Percentiles rank a stretch among this genome's conserved stretches.
Evolutionary conservation across 2,888 invertebrate genomes (phyloP).

Genomic region (Trissoscelio sp.): DNA sequence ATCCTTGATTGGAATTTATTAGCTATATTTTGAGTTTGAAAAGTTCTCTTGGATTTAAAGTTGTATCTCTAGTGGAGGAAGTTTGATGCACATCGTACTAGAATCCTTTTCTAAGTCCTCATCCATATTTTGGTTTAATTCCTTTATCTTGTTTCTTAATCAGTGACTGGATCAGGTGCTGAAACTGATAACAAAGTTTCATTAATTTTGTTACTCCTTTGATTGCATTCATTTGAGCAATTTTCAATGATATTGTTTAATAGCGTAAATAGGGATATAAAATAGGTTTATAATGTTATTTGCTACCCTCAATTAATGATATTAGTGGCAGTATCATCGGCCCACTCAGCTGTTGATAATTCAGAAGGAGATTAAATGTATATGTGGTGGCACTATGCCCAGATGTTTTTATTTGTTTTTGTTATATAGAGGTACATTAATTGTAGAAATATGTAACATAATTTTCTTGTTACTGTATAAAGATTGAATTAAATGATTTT

Average conservation of each 20-base stretch:
- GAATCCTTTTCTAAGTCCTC: conserved; percentile 29
- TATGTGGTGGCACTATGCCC: no score
- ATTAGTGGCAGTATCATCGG: neutral
- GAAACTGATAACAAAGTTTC: conserved; percentile 29
- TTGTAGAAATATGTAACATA: no score
- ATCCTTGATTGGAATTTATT: neutral
- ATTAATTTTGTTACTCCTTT: conserved; percentile 9
- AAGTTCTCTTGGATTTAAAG: no score
- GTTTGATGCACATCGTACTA: no score
- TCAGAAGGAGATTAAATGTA: no score
- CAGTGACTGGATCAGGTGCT: conserved; percentile 38
- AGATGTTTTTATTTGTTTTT: no score
- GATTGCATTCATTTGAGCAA: neutral
- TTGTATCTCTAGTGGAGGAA: no score
- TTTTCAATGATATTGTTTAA: neutral
- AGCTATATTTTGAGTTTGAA: neutral
- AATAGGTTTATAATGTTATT: neutral
- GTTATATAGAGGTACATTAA: no score
- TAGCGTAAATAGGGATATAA: neutral
- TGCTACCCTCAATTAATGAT: neutral
- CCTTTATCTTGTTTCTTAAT: neutral
- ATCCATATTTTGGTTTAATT: conserved; percentile 21
- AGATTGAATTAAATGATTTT: no score
- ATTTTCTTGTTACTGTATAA: no score
- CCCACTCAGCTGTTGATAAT: neutral